phyloP scores from a whole-genome alignment of 1,140 invertebrate genomes.

The Pseudomyrmex cubaensis region DNA sequence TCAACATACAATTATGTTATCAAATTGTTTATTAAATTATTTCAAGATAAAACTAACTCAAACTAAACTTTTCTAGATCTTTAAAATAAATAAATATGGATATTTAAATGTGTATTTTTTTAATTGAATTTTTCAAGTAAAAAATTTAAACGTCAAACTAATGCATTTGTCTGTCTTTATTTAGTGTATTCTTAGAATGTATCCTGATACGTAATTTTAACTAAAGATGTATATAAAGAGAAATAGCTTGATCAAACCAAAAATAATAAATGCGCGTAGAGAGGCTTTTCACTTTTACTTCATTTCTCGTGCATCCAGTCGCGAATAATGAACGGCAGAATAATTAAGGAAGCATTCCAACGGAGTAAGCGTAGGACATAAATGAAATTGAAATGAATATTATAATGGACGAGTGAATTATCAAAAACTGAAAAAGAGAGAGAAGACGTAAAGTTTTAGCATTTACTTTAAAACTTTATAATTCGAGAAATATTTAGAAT shows the following conservation, averaged over 20 bases:
- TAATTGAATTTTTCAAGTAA: background rate
- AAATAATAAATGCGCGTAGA: background rate
- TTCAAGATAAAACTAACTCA: too few species aligned
- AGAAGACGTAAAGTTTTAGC: background rate
- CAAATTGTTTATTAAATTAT: background rate
- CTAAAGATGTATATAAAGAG: background rate
- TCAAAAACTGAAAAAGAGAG: background rate
- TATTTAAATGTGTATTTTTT: background rate
- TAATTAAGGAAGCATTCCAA: slow-evolving; percentile 56
- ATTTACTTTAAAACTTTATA: background rate
- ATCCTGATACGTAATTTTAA: too few species aligned
- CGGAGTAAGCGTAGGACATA: slow-evolving; percentile 19
- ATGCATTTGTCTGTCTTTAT: too few species aligned
- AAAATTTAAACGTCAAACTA: background rate
- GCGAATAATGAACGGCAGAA: slow-evolving; percentile 58
- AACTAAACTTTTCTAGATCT: too few species aligned
- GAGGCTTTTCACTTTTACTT: slow-evolving; percentile 58
- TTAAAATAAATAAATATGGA: too few species aligned
- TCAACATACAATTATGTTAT: background rate
- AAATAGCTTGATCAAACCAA: background rate
- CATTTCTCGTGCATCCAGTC: slow-evolving; percentile 34
- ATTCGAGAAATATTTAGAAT: too few species aligned
- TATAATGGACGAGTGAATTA: background rate
- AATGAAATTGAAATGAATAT: slow-evolving; percentile 43
- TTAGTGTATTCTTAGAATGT: too few species aligned